Base-by-base conservation (phyloP, 2,888 invertebrate genomes). In the Nasonovia ribisnigri region DNA sequence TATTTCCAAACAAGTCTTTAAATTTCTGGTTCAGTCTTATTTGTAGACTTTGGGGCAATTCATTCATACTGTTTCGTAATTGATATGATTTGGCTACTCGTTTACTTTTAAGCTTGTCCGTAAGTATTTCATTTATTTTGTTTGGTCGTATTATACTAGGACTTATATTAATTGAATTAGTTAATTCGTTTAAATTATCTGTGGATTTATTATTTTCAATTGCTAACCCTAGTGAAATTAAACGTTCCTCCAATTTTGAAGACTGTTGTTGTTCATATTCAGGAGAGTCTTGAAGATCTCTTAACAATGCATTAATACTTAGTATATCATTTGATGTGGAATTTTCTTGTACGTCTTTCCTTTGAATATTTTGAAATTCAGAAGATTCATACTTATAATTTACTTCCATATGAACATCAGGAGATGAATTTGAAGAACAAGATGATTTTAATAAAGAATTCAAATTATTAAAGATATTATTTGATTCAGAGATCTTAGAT, bases 31-130 rank as follows among this genome's bases (percentile, higher is more conserved):
- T 92, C 36, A 95, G 90, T 91, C 90, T 94, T 46, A 92, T 93
- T 57, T 94, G 92, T 91, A 94, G 94, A 6, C 84, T 67, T 11
- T 92, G 91, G 26, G 94, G 93, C 60, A 95, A 84, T 42, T 94
- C 90, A n/a, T 94, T 91, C 57, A 95, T 92, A 54, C 94, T 94
- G 16, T 92, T 92, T 51, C 95, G 94, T 84, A 95, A 92, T 93
- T 95, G 94, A 93, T 95, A 95, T 43, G 93, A 94, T 90, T 95
- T 95, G 29, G 95, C 95, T n/a, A 95, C 94, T 46, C 94, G 91
- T 94, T 95, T 94, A 86, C 94, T 94, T 92, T 93, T 94, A 20
- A 94, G 57, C 89, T 90, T 94, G 42, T 92, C n/a, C 16, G 57
- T 43, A 29, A 94, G 90, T 87, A 91, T 90, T 51, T 92, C 87